Conservation (phyloP, 2,888 invertebrate species). For the Allacma fusca region DNA sequence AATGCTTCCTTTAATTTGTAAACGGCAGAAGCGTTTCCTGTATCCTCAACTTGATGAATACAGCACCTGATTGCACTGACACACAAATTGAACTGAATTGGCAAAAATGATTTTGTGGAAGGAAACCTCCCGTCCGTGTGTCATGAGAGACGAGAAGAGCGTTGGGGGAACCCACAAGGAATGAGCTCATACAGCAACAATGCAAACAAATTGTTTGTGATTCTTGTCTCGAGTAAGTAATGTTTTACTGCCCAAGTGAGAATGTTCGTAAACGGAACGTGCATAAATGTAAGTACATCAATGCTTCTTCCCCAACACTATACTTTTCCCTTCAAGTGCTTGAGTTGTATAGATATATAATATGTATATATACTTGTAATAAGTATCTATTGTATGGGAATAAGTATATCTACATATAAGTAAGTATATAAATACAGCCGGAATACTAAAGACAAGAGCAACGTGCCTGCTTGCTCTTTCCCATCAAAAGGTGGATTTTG, state of each 20-base stretch:
- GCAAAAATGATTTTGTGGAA: neutral
- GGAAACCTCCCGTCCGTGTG: neutral
- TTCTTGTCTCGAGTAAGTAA: neutral
- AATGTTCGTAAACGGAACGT: neutral
- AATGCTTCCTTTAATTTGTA: neutral
- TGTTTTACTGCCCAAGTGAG: too few species aligned
- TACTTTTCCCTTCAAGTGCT: too few species aligned
- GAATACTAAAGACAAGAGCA: too few species aligned
- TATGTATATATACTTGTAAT: too few species aligned
- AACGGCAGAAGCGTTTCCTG: neutral
- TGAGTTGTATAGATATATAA: too few species aligned
- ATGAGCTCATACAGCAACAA: constrained; percentile 38
- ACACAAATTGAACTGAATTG: constrained; percentile 3
- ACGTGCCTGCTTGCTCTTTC: too few species aligned
- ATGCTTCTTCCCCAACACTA: too few species aligned
- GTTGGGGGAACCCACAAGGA: constrained; percentile 1
- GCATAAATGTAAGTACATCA: too few species aligned
- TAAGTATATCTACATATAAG: too few species aligned
- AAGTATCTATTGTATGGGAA: too few species aligned
- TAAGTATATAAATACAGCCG: too few species aligned
- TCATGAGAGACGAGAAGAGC: neutral
- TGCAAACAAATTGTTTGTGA: constrained; percentile 25
- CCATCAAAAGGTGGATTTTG: neutral
- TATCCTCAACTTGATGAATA: constrained; percentile 3
- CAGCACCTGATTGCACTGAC: neutral